phyloP scores from a whole-genome alignment of 2,113 vertebrate species.

The Chionodraco myersi region DNA sequence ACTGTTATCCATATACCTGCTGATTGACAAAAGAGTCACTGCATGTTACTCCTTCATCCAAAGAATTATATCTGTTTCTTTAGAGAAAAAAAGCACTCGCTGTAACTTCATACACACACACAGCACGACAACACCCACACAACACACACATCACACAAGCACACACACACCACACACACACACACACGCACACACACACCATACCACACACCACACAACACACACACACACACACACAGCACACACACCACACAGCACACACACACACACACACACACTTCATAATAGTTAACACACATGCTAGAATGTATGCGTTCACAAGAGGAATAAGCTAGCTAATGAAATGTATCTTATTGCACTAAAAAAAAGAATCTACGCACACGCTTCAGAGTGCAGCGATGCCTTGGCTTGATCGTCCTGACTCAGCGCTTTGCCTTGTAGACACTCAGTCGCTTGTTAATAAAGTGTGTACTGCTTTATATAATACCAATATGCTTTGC shows the following conservation, averaged over 20 bases:
- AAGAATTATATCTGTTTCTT: conserved; percentile 40
- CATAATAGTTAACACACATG: conserved; percentile 47
- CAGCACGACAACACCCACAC: too few relatives aligned
- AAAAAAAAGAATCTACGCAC: conserved; percentile 23
- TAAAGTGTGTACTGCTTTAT: conserved; percentile 25
- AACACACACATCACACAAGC: conserved; percentile 27
- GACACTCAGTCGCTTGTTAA: conserved; percentile 24
- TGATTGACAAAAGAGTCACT: conserved; percentile 34
- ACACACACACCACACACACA: conserved; percentile 22
- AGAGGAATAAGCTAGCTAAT: conserved; percentile 61
- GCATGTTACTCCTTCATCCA: conserved; percentile 57
- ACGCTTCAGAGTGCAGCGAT: conserved; percentile 56
- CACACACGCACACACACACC: background rate
- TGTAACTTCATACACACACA: conserved; percentile 36
- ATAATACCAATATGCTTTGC: conserved; percentile 36
- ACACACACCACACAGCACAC: too few relatives aligned
- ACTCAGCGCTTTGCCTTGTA: conserved; percentile 61
- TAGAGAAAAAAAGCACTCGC: conserved; percentile 45
- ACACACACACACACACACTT: conserved; percentile 17
- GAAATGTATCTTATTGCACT: conserved; percentile 60
- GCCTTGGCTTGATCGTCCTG: conserved; percentile 48
- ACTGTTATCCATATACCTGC: conserved; percentile 33
- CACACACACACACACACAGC: too few relatives aligned
- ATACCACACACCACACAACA: too few relatives aligned
- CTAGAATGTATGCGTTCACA: conserved; percentile 61